These are phyloP conservation scores for Holcopasites calliopsidis DNA, from an alignment of 1,140 invertebrate species.

Conservation along the genomic window DNA sequence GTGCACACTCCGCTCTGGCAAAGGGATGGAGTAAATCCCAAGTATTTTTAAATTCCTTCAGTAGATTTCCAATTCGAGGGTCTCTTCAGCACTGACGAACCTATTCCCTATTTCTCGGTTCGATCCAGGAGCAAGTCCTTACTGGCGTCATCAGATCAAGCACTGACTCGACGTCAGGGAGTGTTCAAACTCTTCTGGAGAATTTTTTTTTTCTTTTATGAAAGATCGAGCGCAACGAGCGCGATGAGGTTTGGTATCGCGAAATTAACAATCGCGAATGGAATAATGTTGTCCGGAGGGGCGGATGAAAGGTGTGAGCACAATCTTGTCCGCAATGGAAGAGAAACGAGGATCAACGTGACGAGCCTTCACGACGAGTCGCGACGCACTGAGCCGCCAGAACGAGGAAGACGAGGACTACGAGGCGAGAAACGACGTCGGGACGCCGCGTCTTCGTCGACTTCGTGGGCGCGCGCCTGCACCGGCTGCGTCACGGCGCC, in stretches of 20 bases:
- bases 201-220: no score
- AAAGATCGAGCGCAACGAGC: no score
- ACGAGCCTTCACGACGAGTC: slow-evolving; percentile 23
- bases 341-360: not conserved
- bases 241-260: not conserved
- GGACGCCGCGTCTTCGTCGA: slow-evolving; percentile 22
- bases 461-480: slow-evolving; percentile 31
- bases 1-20: not conserved
- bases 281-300: no score
- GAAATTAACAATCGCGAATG: not conserved
- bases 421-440: slow-evolving; percentile 33
- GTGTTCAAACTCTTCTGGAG: no score
- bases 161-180: not conserved
- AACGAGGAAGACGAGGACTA: slow-evolving; percentile 31
- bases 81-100: not conserved
- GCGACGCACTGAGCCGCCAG: slow-evolving; percentile 46
- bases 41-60: no score
- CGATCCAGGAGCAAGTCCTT: not conserved
- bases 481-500: slow-evolving; percentile 52
- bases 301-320: no score
- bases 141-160: not conserved
- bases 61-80: no score
- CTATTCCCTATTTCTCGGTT: not conserved
- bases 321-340: not conserved
- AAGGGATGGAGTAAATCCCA: no score